phyloP scores from a whole-genome alignment of 2,888 invertebrate genomes.

The Bruchidius siliquastri region DNA sequence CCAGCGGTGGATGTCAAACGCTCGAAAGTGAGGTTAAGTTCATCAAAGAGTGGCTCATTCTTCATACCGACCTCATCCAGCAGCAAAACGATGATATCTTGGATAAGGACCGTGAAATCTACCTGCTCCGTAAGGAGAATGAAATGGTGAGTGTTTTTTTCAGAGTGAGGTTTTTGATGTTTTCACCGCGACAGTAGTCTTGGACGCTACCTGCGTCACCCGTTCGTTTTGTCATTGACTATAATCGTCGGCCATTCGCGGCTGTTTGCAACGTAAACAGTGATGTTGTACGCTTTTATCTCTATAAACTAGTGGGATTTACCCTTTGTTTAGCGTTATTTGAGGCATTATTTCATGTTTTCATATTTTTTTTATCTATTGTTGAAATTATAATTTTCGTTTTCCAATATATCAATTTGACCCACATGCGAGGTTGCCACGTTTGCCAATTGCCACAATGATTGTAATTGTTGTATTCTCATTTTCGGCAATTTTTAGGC shows the following conservation, averaged over 20 bases:
- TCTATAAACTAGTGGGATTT: not conserved
- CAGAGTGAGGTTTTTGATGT: not conserved
- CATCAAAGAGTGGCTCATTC: conserved; percentile 72
- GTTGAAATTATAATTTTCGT: not conserved
- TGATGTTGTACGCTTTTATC: not conserved
- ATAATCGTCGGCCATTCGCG: not conserved
- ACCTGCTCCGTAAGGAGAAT: conserved; percentile 70
- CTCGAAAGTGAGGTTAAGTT: conserved; percentile 60
- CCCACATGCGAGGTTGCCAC: not conserved
- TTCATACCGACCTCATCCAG: conserved; percentile 84
- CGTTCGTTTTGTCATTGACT: not conserved
- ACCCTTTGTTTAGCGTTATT: not conserved
- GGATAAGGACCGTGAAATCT: conserved; percentile 73
- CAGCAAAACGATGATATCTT: conserved; percentile 82
- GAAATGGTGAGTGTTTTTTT: conserved; percentile 59
- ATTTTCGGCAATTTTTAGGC: not conserved
- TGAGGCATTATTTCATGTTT: not conserved
- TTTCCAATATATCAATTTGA: not conserved
- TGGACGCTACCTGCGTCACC: too few species aligned
- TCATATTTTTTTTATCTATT: not conserved
- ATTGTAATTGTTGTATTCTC: not conserved
- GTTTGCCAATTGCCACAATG: not conserved
- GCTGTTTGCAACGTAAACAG: not conserved
- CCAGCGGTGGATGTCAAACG: conserved; percentile 30
- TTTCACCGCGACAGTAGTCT: not conserved